Base-by-base conservation (phyloP, 2,113 vertebrate genomes). In the Megalops atlanticus region DNA sequence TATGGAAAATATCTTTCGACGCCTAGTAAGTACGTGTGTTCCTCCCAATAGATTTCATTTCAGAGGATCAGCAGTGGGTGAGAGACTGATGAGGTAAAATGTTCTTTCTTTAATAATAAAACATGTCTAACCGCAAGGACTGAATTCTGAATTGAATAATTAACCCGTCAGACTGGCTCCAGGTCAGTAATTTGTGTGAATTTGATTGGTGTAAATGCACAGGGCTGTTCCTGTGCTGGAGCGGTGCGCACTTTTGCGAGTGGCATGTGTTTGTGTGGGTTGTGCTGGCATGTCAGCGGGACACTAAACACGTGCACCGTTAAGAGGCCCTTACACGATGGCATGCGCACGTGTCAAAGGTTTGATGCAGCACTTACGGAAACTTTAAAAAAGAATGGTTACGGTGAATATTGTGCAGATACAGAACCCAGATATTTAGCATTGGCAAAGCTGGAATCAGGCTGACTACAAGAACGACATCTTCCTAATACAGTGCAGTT, bases 21-120 rank as follows among this genome's bases (percentile, higher is more conserved):
- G 39, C 15, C 21, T 74, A 5, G 52, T 33, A 76, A 47, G 80
- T 40, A 70, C 64, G 47, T 95, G 87, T 92, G 86, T 95, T 94
- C 93, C 93, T 89, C 93, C 91, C 91, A 93, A 92, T 97, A 98
- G 96, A 97, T 96, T 95, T 95, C 97, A 94, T 98, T 94, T 96
- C 96, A 96, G 97, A 97, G 96, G 97, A 95, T 96, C 97, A 90
- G 94, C 97, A 89, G 93, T 99, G 96, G 97, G 96, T 94, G 97
- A 98, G 97, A 99, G 98, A 93, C 97, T 99, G 96, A 98, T 97
- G 94, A 99, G 98, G 98, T 99, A 99, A 97, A 84, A 88, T 90
- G 83, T 93, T 92, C 83, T 24, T 85, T 88, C 58, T 0, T 87
- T 82, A 36, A 81, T 75, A 85, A 85, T 87, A 76, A 90, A 82